phyloP scores from a whole-genome alignment of 1,140 invertebrate species.

The Macrocentrus cingulum region DNA sequence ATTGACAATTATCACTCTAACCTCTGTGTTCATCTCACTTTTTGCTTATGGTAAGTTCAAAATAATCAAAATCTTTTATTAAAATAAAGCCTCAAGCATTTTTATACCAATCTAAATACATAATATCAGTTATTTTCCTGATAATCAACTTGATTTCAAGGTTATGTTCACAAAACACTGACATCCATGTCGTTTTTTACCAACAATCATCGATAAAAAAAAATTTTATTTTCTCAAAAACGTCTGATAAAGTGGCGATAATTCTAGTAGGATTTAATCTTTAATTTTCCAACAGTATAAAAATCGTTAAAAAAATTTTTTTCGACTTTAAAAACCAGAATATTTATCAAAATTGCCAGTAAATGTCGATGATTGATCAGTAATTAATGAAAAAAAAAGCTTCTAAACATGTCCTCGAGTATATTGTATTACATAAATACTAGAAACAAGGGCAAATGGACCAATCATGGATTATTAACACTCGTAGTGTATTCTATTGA shows the following conservation, averaged over 20 bases:
- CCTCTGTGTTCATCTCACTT: slow-evolving; percentile 9
- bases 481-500: slow-evolving; percentile 13
- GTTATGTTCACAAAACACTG: too few species aligned
- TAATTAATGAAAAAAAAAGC: too few species aligned
- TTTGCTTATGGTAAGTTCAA: slow-evolving; percentile 18
- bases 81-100: neutral
- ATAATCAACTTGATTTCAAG: too few species aligned
- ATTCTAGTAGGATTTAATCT: too few species aligned
- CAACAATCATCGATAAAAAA: too few species aligned
- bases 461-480: neutral
- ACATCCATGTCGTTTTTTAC: neutral
- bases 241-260: too few species aligned
- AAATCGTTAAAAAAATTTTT: too few species aligned
- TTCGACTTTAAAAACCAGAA: neutral
- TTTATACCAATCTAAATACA: neutral
- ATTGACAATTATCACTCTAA: slow-evolving; percentile 8
- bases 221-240: too few species aligned
- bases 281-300: neutral
- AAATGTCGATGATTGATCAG: neutral
- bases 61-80: neutral
- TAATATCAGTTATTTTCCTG: too few species aligned
- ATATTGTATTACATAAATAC: neutral
- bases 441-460: neutral
- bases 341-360: neutral
- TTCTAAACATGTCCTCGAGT: neutral